Percentiles rank a stretch among this genome's conserved stretches.
Evolutionary conservation across 2,797 vertebrate species (phyloP).

Genomic region (Parauchenoglanis punctatus): DNA sequence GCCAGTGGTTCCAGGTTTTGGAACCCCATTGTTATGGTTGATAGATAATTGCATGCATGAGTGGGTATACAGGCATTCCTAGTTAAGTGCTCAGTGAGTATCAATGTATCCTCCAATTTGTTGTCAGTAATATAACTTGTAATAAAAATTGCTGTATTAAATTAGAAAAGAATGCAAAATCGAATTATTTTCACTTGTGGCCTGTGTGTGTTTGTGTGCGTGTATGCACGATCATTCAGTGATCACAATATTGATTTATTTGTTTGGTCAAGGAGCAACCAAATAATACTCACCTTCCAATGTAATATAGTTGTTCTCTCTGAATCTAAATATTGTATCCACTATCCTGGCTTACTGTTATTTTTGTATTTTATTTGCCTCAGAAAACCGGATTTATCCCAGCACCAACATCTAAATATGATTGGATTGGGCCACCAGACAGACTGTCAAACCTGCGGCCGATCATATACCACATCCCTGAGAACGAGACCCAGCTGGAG

Average conservation of each 20-base stretch:
- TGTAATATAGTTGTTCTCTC: neutral
- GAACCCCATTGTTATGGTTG: no score
- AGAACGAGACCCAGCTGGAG: constrained; percentile 80
- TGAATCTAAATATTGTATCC: neutral
- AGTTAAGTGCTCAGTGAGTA: no score
- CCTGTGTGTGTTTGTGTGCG: no score
- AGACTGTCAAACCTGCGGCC: constrained; percentile 86
- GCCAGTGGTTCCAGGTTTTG: no score
- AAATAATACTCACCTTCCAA: neutral
- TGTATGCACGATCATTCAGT: neutral
- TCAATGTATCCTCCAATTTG: no score
- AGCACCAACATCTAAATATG: constrained; percentile 73
- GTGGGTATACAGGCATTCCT: no score
- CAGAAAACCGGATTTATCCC: constrained; percentile 78
- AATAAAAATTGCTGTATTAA: no score
- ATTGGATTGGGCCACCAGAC: constrained; percentile 95
- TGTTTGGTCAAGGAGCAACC: neutral
- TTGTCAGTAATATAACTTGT: no score
- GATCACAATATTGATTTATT: neutral
- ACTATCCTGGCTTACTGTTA: neutral
- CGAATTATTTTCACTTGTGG: no score
- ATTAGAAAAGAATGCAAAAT: no score
- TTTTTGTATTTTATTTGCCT: neutral
- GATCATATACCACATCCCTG: constrained; percentile 78
- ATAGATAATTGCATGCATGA: no score